A percentile compares a stretch with the other conserved stretches of the same genome.
Evolutionary conservation across 2,888 invertebrate species (phyloP).

Genomic region (Altica lythri): DNA sequence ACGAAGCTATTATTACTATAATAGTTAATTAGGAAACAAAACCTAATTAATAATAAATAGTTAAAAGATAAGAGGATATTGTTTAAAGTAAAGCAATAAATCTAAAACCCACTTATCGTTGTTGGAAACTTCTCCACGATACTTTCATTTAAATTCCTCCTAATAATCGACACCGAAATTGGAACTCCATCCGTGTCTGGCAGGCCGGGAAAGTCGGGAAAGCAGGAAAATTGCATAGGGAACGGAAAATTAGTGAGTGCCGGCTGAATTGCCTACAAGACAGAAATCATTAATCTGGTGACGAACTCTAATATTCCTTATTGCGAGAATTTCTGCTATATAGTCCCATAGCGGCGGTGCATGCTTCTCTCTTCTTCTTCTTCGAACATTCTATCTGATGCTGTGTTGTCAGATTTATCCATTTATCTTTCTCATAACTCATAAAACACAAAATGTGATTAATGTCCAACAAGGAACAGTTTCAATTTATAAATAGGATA

Average conservation of each 20-base stretch:
- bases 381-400: slow-evolving; percentile 4
- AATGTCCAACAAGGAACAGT: too few species aligned
- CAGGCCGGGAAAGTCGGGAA: slow-evolving; percentile 13
- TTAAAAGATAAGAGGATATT: too few species aligned
- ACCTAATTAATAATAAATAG: too few species aligned
- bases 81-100: not conserved
- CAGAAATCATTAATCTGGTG: slow-evolving; percentile 46
- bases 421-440: not conserved
- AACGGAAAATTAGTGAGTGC: slow-evolving; percentile 48
- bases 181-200: slow-evolving; percentile 23
- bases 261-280: slow-evolving; percentile 39
- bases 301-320: slow-evolving; percentile 41
- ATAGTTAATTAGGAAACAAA: too few species aligned
- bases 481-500: too few species aligned
- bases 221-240: slow-evolving; percentile 34
- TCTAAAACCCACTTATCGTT: not conserved
- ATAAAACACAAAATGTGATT: too few species aligned
- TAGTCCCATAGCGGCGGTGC: slow-evolving; percentile 11
- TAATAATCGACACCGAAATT: slow-evolving; percentile 17
- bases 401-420: slow-evolving; percentile 1
- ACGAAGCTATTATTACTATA: too few species aligned
- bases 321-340: slow-evolving; percentile 34
- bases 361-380: slow-evolving; percentile 19
- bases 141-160: slow-evolving; percentile 17
- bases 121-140: not conserved